Conservation (phyloP, 2,113 vertebrate species). For the Lipophrys pholis region DNA sequence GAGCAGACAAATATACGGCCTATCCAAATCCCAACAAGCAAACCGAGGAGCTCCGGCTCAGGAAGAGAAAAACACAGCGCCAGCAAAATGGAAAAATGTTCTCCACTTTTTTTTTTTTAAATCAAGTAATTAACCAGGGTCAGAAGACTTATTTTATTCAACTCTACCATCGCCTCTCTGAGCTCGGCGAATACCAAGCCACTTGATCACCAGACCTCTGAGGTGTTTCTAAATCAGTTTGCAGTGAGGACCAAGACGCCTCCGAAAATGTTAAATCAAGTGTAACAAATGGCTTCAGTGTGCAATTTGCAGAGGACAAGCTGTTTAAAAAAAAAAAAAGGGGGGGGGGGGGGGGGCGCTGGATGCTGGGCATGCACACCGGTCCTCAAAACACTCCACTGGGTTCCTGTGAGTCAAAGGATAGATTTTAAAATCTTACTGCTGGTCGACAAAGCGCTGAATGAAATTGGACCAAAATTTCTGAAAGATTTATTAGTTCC, state of each 20-base stretch:
- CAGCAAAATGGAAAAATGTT: slow-evolving; percentile 53
- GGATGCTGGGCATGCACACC: neutral
- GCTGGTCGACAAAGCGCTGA: too few species aligned
- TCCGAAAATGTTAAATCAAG: slow-evolving; percentile 52
- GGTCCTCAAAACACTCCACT: neutral
- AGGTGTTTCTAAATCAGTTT: slow-evolving; percentile 43
- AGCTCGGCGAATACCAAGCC: slow-evolving; percentile 46
- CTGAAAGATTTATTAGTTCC: too few species aligned
- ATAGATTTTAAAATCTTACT: too few species aligned
- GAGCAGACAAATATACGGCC: slow-evolving; percentile 45
- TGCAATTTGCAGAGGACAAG: slow-evolving; percentile 49
- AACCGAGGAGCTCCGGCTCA: slow-evolving; percentile 30
- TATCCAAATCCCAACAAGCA: slow-evolving; percentile 33
- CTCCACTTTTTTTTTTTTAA: slow-evolving; percentile 38
- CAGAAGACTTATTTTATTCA: slow-evolving; percentile 60
- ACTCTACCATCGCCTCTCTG: slow-evolving; percentile 50
- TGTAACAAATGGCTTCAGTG: slow-evolving; percentile 51
- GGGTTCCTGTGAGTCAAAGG: too few species aligned
- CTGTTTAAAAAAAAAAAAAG: slow-evolving; percentile 11
- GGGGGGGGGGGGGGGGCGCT: too few species aligned
- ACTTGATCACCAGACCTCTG: slow-evolving; percentile 57
- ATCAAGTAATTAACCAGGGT: slow-evolving; percentile 42
- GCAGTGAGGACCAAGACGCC: slow-evolving; percentile 8
- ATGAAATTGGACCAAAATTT: too few species aligned
- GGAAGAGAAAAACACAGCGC: slow-evolving; percentile 17